Evolutionary conservation across 1,140 invertebrate species (phyloP), one percentile per base, ranked within the genome.

Genomic region (Cherax quadricarinatus): DNA sequence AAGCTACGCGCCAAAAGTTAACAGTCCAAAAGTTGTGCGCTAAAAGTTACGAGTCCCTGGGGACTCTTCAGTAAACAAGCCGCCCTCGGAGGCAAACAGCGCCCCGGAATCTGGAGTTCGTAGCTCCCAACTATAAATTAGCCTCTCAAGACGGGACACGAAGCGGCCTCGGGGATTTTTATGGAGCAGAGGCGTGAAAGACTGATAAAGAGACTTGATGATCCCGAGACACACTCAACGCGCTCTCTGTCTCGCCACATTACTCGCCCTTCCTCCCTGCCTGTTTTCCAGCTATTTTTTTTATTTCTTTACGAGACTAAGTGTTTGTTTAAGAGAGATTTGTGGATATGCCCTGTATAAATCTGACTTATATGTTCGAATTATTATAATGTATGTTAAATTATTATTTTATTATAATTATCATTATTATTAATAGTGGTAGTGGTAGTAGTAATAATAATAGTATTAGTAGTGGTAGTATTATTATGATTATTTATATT

Each of bases 111-210:
- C 86, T 88, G 73, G 75, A 79, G 73, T 88, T 88, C 75, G 75
- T 79, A 48, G 75, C 75, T 75, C 85, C 30, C 51, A 62, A 60
- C 86, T 30, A 88, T 88, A 88, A 88, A 88, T 88, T 88, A 88
- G 6, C 21, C 73, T 60, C 86, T 88, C 57, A 30, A 88, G 70
- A 78, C n/a, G 86, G 62, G 70, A 75, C 62, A 51, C 21, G 49
- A 30, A 87, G 86, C 66, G 78, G 73, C 73, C 51, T 18, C n/a
- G 30, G n/a, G 83, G 51, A 82, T 21, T 24, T 83, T 83, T 83
- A 57, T 57, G 81, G 51, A 51, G 81, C 10, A 57, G 78, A 80
- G 86, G 75, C 86, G 57, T 80, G 86, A 88, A 88, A 79, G 75
- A 16, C 14, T 62, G 86, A 88, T 88, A 88, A 88, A 53, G 57